These are phyloP conservation scores for Papilio polytes DNA, from an alignment of 1,140 invertebrate genomes.

Conservation along the genomic window DNA sequence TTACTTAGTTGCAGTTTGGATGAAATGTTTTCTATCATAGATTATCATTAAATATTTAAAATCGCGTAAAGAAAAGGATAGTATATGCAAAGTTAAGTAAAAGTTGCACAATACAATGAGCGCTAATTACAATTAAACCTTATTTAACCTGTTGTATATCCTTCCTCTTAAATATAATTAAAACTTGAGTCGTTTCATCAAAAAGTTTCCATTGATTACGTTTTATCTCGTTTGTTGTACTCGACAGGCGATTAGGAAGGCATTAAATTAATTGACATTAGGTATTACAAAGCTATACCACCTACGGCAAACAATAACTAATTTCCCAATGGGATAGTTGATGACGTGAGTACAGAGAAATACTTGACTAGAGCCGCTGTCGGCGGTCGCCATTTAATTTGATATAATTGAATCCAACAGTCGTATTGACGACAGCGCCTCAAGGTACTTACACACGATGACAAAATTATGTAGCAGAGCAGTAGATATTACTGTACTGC, in stretches of 20 bases:
- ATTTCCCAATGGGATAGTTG: conserved; percentile 18
- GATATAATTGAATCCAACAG: conserved; percentile 14
- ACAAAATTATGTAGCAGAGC: not conserved
- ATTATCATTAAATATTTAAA: not conserved
- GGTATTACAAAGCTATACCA: not conserved
- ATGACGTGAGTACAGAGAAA: not conserved
- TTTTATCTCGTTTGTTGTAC: not conserved
- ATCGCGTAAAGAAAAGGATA: not conserved
- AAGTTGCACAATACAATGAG: no score
- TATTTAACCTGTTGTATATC: no score
- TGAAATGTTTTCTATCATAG: not conserved
- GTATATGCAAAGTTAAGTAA: no score
- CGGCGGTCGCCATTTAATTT: conserved; percentile 22
- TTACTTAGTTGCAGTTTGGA: not conserved
- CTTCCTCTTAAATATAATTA: no score
- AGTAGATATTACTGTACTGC: not conserved
- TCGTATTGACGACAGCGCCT: not conserved
- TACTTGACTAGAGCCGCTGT: not conserved
- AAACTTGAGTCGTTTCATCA: not conserved
- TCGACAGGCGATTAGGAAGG: not conserved
- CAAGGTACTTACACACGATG: not conserved
- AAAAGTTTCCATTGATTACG: not conserved
- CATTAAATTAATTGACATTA: conserved; percentile 6
- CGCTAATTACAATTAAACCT: no score
- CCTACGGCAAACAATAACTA: not conserved